Conservation (phyloP, 2,113 vertebrate species). For the Proteles cristata region DNA sequence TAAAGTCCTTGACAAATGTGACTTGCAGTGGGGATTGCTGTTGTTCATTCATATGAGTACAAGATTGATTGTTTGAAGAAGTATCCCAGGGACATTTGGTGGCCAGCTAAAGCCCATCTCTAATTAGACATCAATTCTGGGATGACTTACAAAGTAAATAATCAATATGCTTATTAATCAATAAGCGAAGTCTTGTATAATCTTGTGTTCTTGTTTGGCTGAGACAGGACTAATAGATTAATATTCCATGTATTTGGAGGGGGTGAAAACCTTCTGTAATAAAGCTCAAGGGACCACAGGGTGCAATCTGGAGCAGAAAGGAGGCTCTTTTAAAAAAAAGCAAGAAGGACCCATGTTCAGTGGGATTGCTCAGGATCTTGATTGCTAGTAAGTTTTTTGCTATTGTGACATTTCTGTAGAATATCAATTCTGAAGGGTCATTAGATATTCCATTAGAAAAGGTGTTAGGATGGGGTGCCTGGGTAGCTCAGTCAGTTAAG, state of each 20-base stretch:
- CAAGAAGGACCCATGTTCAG: neutral
- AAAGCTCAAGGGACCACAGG: neutral
- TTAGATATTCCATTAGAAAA: neutral
- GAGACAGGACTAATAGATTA: neutral
- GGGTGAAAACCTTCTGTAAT: neutral
- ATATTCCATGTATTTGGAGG: neutral
- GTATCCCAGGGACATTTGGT: neutral
- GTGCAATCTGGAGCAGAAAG: neutral
- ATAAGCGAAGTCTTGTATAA: neutral
- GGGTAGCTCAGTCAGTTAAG: neutral
- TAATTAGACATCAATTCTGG: slow-evolving; percentile 43
- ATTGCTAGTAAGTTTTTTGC: neutral
- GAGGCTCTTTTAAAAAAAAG: neutral
- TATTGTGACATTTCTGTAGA: neutral
- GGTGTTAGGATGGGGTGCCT: neutral
- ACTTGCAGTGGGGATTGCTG: neutral
- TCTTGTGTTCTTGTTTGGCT: slow-evolving; percentile 5
- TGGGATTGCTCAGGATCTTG: neutral
- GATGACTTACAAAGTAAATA: neutral
- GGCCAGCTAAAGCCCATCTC: neutral
- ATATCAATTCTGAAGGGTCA: neutral
- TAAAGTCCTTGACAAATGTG: neutral
- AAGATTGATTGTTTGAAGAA: neutral
- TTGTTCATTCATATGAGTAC: neutral
- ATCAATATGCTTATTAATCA: neutral